A percentile compares a stretch with the other conserved stretches of the same genome.
These are phyloP conservation scores for Zoroaster sp. DNA, from an alignment of 53 echinoderm and acorn worm genomes.

Conservation along the genomic window DNA sequence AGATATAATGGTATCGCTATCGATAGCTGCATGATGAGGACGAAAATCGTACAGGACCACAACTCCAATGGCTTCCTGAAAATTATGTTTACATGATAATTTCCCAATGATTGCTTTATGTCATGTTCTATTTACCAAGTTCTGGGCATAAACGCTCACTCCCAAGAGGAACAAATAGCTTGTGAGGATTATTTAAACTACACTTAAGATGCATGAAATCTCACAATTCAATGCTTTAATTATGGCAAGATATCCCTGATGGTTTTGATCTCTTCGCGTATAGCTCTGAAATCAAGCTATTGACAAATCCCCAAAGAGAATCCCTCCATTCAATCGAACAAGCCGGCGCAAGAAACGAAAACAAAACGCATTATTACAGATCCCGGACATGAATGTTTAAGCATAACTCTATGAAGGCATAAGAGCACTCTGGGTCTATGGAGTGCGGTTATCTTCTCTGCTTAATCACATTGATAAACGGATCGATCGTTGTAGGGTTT, in stretches of 20 bases:
- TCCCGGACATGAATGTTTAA: not conserved
- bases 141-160: too few species aligned
- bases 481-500: not conserved
- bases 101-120: too few species aligned
- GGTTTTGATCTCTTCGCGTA: not conserved
- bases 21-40: too few species aligned
- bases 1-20: too few species aligned
- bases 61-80: too few species aligned
- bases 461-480: not conserved
- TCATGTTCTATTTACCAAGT: too few species aligned
- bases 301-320: not conserved
- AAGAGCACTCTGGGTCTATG: not conserved
- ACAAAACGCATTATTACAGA: not conserved
- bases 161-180: too few species aligned
- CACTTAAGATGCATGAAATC: too few species aligned
- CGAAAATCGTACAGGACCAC: too few species aligned
- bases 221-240: too few species aligned
- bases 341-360: constrained; percentile 11
- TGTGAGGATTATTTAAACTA: too few species aligned
- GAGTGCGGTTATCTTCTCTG: not conserved
- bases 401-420: constrained; percentile 25
- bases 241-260: not conserved
- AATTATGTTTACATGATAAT: too few species aligned
- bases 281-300: not conserved
- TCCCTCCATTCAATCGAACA: not conserved